Evolutionary conservation across 92 coral and sea anemone species (phyloP).

Genomic region (Bergia sp.): DNA sequence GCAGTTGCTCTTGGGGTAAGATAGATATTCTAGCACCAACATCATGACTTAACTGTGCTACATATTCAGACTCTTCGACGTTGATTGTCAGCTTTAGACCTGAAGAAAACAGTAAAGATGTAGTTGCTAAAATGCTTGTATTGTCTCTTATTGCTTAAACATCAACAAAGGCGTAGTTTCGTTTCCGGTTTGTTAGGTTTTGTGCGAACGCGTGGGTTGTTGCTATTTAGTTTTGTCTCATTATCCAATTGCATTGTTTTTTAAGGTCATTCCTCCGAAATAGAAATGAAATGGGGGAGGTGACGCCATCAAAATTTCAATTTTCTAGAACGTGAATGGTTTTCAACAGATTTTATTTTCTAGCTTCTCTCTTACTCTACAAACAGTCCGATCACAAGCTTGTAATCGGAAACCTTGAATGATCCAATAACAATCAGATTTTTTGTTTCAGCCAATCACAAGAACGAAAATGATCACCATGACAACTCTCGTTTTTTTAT

Average conservation of each 20-base stretch:
- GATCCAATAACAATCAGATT: too few species aligned
- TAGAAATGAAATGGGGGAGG: too few species aligned
- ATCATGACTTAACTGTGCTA: slow-evolving; percentile 32
- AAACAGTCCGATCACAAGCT: too few species aligned
- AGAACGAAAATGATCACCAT: too few species aligned
- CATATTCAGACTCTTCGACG: slow-evolving; percentile 28
- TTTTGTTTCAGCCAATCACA: too few species aligned
- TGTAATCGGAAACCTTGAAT: too few species aligned
- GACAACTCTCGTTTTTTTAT: too few species aligned
- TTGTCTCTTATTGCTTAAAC: too few species aligned
- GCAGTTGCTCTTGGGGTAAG: slow-evolving; percentile 38
- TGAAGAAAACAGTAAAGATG: neutral
- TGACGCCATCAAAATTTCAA: too few species aligned
- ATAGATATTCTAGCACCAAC: slow-evolving; percentile 48
- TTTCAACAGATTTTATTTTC: too few species aligned
- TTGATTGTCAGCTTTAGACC: slow-evolving; percentile 54
- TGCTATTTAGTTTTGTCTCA: neutral
- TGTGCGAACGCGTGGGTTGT: neutral
- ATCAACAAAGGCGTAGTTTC: neutral
- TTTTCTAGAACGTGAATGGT: too few species aligned
- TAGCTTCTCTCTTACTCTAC: too few species aligned
- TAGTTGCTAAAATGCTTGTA: neutral
- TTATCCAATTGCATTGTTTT: neutral
- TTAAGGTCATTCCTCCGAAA: neutral
- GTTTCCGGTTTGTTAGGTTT: neutral